A percentile compares a stretch with the other conserved stretches of the same genome.
These are phyloP conservation scores for Archivesica marissinica DNA, from an alignment of 1,140 invertebrate species.

Conservation along the genomic window DNA sequence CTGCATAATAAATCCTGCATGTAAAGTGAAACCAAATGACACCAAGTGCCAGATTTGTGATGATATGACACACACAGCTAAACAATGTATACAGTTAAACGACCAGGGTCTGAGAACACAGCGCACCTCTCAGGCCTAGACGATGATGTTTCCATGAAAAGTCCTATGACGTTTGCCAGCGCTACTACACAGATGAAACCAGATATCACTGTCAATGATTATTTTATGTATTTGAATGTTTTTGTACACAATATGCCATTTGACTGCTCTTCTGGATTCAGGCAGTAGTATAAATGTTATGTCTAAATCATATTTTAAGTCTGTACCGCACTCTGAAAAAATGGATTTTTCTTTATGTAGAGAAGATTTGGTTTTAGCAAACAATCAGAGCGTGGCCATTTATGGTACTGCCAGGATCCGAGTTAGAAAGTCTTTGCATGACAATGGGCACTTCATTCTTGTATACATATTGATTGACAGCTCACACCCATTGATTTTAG, in stretches of 20 bases:
- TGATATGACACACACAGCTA: background rate
- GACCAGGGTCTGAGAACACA: background rate
- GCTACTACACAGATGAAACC: background rate
- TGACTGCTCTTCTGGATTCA: conserved; percentile 24
- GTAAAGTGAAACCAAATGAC: background rate
- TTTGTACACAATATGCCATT: background rate
- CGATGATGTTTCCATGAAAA: too few relatives aligned
- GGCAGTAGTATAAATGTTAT: conserved; percentile 38
- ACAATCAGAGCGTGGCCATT: conserved; percentile 15
- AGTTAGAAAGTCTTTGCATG: background rate
- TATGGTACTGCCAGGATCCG: conserved; percentile 30
- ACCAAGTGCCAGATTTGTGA: conserved; percentile 21
- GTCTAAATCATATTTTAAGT: conserved; percentile 8
- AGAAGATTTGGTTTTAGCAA: conserved; percentile 2
- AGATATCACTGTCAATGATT: background rate
- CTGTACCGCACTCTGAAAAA: conserved; percentile 16
- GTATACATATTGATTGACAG: conserved; percentile 39
- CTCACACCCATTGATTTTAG: conserved; percentile 57
- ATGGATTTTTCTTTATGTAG: background rate
- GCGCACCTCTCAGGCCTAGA: background rate
- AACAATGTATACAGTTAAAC: background rate
- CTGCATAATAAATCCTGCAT: background rate
- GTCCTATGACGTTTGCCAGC: too few relatives aligned
- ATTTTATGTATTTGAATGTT: conserved; percentile 57
- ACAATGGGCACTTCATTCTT: background rate